Conservation (phyloP, 1,140 invertebrate species). For the Zeugodacus cucurbitae region DNA sequence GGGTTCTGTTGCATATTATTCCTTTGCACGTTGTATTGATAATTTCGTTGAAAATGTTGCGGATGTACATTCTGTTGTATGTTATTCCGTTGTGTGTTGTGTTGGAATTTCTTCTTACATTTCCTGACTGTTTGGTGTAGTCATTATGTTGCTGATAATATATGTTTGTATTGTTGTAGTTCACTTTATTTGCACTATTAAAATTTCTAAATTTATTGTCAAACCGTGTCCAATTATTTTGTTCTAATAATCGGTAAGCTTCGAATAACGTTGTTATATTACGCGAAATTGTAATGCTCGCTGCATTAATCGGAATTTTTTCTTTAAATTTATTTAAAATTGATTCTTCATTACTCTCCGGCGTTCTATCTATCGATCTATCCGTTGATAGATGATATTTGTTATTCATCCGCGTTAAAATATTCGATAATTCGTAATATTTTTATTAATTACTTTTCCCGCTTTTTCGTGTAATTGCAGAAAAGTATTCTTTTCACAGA, state of each 20-base stretch:
- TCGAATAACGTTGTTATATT: not conserved
- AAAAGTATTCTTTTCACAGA: not conserved
- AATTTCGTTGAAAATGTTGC: not conserved
- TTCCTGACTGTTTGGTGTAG: too few species aligned
- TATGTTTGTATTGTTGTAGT: not conserved
- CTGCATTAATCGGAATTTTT: not conserved
- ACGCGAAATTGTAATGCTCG: not conserved
- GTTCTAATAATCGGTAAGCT: not conserved
- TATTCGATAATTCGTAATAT: not conserved
- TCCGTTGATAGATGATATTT: slow-evolving; percentile 6
- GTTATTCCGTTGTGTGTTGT: not conserved
- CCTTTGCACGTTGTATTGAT: not conserved
- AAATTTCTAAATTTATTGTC: not conserved
- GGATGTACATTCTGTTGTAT: not conserved
- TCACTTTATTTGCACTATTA: not conserved
- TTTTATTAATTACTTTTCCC: not conserved
- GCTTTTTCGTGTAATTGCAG: slow-evolving; percentile 34
- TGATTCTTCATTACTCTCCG: not conserved
- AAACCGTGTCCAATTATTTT: not conserved
- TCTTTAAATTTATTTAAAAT: not conserved
- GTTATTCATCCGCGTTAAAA: slow-evolving; percentile 38
- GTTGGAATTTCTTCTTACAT: not conserved
- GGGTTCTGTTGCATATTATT: not conserved
- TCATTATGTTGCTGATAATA: not conserved
- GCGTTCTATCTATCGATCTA: not conserved